Percentiles rank a stretch among this genome's conserved stretches.
These are phyloP conservation scores for Gallinago undulata DNA, from an alignment of 2,113 vertebrate species.

Conservation along the genomic window DNA sequence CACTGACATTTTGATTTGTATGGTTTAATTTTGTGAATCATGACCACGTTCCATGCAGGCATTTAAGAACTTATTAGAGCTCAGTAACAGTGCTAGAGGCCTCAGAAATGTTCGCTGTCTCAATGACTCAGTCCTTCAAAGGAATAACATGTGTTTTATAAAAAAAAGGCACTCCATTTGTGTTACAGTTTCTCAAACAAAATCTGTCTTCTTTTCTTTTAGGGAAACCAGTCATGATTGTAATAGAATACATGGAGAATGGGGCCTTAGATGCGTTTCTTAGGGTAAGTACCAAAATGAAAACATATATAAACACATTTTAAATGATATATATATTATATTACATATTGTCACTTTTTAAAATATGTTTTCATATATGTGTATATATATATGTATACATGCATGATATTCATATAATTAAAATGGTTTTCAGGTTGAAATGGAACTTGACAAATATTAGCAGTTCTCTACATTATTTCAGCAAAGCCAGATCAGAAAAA, in stretches of 20 bases:
- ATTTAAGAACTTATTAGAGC: constrained; percentile 56
- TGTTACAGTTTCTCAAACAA: constrained; percentile 49
- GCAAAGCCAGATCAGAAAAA: constrained; percentile 33
- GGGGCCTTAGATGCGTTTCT: constrained; percentile 97
- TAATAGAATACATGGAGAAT: constrained; percentile 99
- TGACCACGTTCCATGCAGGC: constrained; percentile 30
- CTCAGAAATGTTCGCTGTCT: constrained; percentile 23
- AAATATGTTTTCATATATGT: neutral
- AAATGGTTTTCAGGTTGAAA: neutral
- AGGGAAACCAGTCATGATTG: constrained; percentile 99
- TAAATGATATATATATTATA: neutral
- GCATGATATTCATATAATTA: neutral
- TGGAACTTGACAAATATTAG: neutral
- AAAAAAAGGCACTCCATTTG: constrained; percentile 11
- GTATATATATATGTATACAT: neutral
- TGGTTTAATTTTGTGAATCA: constrained; percentile 58
- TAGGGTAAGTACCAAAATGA: constrained; percentile 81
- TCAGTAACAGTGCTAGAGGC: constrained; percentile 27
- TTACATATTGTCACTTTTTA: neutral
- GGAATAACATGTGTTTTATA: constrained; percentile 33
- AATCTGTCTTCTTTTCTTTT: constrained; percentile 45
- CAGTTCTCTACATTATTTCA: constrained; percentile 3
- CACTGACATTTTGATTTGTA: constrained; percentile 64
- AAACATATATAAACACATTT: neutral
- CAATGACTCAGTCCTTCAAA: constrained; percentile 33